These are phyloP conservation scores for Ibycter americanus DNA, from an alignment of 2,797 vertebrate genomes.

Conservation along the genomic window DNA sequence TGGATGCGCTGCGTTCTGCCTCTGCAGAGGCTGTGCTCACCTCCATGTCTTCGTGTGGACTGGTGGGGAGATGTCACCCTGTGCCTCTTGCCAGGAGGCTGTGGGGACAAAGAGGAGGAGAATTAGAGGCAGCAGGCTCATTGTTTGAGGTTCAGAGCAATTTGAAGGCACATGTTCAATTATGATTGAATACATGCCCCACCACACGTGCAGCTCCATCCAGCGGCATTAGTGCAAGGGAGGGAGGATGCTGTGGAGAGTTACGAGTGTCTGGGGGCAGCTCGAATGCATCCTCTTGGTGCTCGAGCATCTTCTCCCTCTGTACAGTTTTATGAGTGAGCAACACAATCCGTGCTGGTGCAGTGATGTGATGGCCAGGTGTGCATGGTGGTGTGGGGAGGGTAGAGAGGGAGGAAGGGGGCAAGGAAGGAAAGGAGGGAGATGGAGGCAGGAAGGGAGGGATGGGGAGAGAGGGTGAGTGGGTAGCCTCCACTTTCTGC, in stretches of 20 bases:
- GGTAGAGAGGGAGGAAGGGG: not conserved
- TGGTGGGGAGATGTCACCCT: fast-evolving
- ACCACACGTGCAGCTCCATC: fast-evolving
- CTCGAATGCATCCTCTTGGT: not conserved
- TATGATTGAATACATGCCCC: too few species aligned
- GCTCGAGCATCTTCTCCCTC: fast-evolving
- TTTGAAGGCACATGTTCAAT: not conserved
- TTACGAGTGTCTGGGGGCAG: fast-evolving
- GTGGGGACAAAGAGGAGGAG: not conserved
- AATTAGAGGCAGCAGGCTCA: not conserved
- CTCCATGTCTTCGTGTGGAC: not conserved
- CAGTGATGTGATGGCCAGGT: not conserved
- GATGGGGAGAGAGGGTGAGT: not conserved
- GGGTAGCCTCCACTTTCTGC: not conserved
- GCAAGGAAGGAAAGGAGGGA: not conserved
- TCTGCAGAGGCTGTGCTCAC: not conserved
- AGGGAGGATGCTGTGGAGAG: not conserved
- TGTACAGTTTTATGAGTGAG: fast-evolving
- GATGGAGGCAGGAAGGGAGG: not conserved
- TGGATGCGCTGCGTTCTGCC: fast-evolving
- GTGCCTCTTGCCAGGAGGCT: not conserved
- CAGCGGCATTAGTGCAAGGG: fast-evolving
- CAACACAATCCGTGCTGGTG: fast-evolving
- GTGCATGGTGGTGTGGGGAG: too few species aligned
- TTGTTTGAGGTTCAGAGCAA: not conserved